Percentiles rank a stretch among this genome's conserved stretches.
phyloP scores from a whole-genome alignment of 2,888 invertebrate species.

The Aleiodes testaceus region DNA sequence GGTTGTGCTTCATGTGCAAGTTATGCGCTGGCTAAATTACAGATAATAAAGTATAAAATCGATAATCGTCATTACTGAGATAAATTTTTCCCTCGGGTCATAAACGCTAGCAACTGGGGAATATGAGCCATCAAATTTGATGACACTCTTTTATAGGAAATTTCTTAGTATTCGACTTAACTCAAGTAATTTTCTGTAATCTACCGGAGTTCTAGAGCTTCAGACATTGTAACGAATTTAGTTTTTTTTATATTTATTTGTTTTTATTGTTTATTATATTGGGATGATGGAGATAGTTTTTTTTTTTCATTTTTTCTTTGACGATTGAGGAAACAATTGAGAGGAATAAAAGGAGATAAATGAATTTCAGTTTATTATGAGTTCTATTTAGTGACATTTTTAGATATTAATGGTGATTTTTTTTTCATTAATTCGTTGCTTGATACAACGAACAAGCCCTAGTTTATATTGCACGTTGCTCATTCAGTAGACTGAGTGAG shows the following conservation, averaged over 20 bases:
- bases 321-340: too few relatives aligned
- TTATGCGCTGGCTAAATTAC: not conserved
- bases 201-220: not conserved
- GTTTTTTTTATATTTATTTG: too few relatives aligned
- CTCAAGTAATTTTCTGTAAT: constrained; percentile 18
- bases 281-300: too few relatives aligned
- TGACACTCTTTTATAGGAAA: constrained; percentile 19
- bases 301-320: too few relatives aligned
- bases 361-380: not conserved
- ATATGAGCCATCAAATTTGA: constrained; percentile 30
- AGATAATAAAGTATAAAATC: constrained; percentile 12
- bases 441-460: too few relatives aligned
- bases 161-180: constrained; percentile 11
- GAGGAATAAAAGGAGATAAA: not conserved
- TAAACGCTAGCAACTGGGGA: not conserved
- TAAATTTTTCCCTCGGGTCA: constrained; percentile 6
- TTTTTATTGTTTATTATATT: too few relatives aligned
- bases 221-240: not conserved
- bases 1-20: too few relatives aligned
- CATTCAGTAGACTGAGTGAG: too few relatives aligned
- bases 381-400: too few relatives aligned
- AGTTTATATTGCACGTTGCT: too few relatives aligned
- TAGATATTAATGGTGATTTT: too few relatives aligned
- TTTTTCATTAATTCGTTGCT: too few relatives aligned
- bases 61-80: constrained; percentile 27